Evolutionary conservation across 1,140 invertebrate genomes (phyloP), one percentile per base, ranked within the genome.

Genomic region (Cyphomyrmex costatus): DNA sequence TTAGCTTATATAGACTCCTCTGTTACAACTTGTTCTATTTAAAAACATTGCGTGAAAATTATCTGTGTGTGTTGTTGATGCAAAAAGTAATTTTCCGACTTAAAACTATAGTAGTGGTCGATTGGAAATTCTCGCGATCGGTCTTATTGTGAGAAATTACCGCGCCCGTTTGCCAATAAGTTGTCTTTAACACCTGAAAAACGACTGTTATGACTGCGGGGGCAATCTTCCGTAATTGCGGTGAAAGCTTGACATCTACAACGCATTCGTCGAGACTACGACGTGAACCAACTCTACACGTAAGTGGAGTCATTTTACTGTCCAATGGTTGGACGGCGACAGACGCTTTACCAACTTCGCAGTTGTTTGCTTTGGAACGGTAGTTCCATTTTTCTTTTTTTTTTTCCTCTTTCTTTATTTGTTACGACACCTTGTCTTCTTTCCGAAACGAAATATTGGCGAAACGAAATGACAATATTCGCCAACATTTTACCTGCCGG

Each of bases 201-300:
- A 92, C 91, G 92, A 93, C 88, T 93, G 92, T 94, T 94, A 93
- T 92, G 90, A 92, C 87, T 91, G 80, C 89, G 84, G 87, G 74
- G 89, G 92, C 92, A 94, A 94, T 94, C 94, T 94, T 89, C 91
- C 93, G 91, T 94, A 95, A 95, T 94, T 94, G 93, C 93, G 92
- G 94, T 92, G 93, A 94, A 95, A 94, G 93, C 93, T 91, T 86
- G 85, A 86, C 79, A 82, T 87, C 89, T 84, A 89, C 79, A 70
- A 85, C 86, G 30, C 46, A 86, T 68, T 89, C 61, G 82, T 42
- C 73, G 82, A 36, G 24, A 70, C 49, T 68, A 33, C 66, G 84
- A 24, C 88, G 85, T 74, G 89, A 89, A 86, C 88, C 87, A 86
- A 89, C 80, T 92, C 79, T 86, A 68, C 36, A 33, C 82, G 53